These are phyloP conservation scores for Tortricodes alternella DNA, from an alignment of 2,888 invertebrate species.

Conservation along the genomic window DNA sequence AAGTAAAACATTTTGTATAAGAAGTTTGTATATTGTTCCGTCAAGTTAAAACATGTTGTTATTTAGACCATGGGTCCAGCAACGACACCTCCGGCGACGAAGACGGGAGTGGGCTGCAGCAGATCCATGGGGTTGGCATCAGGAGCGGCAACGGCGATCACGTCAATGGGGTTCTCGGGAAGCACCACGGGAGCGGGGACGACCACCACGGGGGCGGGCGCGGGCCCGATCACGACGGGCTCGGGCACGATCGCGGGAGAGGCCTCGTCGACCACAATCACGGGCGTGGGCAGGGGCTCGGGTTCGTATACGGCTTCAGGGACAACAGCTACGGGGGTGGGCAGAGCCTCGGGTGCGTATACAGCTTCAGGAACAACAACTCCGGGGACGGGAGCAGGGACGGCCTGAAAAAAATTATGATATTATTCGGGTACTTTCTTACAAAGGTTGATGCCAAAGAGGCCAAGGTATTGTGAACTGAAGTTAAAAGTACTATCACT, in stretches of 20 bases:
- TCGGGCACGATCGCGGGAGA: slow-evolving; percentile 13
- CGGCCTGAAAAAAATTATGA: slow-evolving; percentile 6
- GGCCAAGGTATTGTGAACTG: background rate
- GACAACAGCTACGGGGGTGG: slow-evolving; percentile 19
- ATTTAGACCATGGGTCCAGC: slow-evolving; percentile 6
- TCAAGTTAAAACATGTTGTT: background rate
- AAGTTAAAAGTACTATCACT: background rate
- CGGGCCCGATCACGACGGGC: slow-evolving; percentile 5
- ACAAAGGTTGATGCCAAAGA: background rate
- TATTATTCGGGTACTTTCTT: background rate
- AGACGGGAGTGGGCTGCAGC: slow-evolving; percentile 33
- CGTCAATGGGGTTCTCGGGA: slow-evolving; percentile 32
- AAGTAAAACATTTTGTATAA: too few relatives aligned
- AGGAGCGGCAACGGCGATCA: slow-evolving; percentile 32
- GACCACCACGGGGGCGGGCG: slow-evolving; percentile 38
- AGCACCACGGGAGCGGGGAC: slow-evolving; percentile 31
- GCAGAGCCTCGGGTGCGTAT: background rate
- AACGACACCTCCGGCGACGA: slow-evolving; percentile 27
- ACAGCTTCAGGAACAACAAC: slow-evolving; percentile 31
- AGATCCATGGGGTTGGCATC: slow-evolving; percentile 38
- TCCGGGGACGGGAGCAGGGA: slow-evolving; percentile 32
- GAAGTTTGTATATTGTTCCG: background rate
- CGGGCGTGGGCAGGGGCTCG: slow-evolving; percentile 14
- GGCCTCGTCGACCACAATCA: background rate
- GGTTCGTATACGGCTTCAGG: slow-evolving; percentile 5